Evolutionary conservation across 2,888 invertebrate species (phyloP), one percentile per base, ranked within the genome.

Genomic region (Drymonia ruficornis): DNA sequence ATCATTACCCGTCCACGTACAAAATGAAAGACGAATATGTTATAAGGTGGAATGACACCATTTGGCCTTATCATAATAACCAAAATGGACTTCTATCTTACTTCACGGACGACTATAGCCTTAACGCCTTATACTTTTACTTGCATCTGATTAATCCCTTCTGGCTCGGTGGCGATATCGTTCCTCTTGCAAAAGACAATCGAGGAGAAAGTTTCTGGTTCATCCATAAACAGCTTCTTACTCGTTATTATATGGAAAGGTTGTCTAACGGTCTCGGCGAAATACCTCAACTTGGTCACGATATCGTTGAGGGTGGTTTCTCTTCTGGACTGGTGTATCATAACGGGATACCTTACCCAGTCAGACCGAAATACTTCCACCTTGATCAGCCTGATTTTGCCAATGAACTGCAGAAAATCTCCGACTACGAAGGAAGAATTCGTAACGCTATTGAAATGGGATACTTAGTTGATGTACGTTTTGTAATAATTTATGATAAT

Each of bases 221-320:
- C 59, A 9, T 67, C 19, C 94, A 96, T 72, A 95, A 95, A 74
- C 95, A 96, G 81, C 70, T 96, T 12, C 70, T 96, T 62, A 93
- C 95, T 59, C 95, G 95, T 64, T 97, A 96, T 84, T 95, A 96
- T 76, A 91, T 96, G 87, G 96, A 96, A 80, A 95, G 96, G 80
- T 86, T 96, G 53, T 94, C 95, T 9, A 94, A 95, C 75, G 95
- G 94, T 59, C 89, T 95, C 49, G 94, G 94, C n/a, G 95, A 95
- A 61, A 94, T 96, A 61, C 90, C 93, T 29, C 89, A 93, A 11
- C 89, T 95, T 56, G 89, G 94, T 29, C 92, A 92, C 73, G 86
- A 93, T 57, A 78, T 92, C 49, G 85, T 95, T 49, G 80, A 94
- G 63, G 86, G 94, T 58, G 95, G 95, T 11, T 96, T 94, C 83